A percentile compares a stretch with the other conserved stretches of the same genome.
Evolutionary conservation across 2,797 vertebrate species (phyloP).

Genomic region (Euthynnus affinis): DNA sequence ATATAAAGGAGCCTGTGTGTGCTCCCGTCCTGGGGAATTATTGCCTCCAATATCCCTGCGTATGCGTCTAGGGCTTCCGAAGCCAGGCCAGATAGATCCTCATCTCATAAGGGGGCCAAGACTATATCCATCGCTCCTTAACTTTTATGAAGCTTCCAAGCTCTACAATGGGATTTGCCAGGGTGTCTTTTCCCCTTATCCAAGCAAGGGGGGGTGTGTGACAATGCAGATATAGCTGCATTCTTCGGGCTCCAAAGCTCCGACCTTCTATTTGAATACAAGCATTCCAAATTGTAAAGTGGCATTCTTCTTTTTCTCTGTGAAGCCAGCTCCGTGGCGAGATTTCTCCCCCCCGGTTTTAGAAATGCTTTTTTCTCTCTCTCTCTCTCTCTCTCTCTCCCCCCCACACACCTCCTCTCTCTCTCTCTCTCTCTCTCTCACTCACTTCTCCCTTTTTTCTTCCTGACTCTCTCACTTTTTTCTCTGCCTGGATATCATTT

Average conservation of each 20-base stretch:
- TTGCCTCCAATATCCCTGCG: conserved; percentile 86
- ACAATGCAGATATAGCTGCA: conserved; percentile 86
- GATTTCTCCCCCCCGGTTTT: conserved; percentile 64
- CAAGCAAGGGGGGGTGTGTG: conserved; percentile 65
- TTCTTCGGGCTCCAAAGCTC: conserved; percentile 82
- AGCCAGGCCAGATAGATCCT: conserved; percentile 84
- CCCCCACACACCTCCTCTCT: no score
- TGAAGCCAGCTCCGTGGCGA: conserved; percentile 64
- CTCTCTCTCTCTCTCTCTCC: no score
- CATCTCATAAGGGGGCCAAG: conserved; percentile 85
- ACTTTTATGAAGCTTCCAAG: conserved; percentile 87
- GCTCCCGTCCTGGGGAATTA: conserved; percentile 86
- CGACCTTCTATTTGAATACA: conserved; percentile 85
- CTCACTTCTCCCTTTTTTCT: conserved; percentile 35
- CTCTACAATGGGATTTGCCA: conserved; percentile 88
- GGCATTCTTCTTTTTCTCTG: conserved; percentile 77
- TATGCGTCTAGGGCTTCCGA: conserved; percentile 79
- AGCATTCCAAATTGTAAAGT: conserved; percentile 85
- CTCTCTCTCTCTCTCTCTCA: not conserved
- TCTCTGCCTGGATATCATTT: not conserved
- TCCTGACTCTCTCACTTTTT: conserved; percentile 31
- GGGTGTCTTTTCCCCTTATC: conserved; percentile 84
- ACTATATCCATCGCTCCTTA: conserved; percentile 86
- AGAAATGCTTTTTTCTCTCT: conserved; percentile 66
- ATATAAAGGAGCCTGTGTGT: conserved; percentile 88